phyloP scores from a whole-genome alignment of 1,140 invertebrate species.

The Caenorhabditis briggsae region DNA sequence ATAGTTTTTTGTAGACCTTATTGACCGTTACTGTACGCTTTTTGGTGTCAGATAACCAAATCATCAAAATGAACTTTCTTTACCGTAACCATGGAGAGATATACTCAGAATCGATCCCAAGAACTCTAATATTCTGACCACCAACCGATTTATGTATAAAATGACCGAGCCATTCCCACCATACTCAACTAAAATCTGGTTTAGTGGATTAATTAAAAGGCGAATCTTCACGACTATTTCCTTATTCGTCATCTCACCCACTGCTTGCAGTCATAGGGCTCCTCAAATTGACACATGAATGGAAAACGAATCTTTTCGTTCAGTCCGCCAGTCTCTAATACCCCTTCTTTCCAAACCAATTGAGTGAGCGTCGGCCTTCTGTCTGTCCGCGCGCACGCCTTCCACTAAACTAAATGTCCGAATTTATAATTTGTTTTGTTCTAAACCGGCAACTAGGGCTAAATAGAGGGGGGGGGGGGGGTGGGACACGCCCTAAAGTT shows the following conservation, averaged over 20 bases:
- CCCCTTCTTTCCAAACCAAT: slow-evolving; percentile 34
- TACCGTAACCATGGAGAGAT: no score
- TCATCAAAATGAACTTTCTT: no score
- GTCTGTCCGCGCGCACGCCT: slow-evolving; percentile 6
- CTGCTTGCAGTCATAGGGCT: slow-evolving; percentile 14
- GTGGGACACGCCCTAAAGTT: not conserved
- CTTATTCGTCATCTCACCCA: not conserved
- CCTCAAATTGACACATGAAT: slow-evolving; percentile 55
- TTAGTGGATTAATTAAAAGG: slow-evolving; percentile 46
- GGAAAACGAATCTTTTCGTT: slow-evolving; percentile 25
- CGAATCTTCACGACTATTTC: slow-evolving; percentile 7
- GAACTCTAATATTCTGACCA: no score
- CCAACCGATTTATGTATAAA: no score
- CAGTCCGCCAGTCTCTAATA: slow-evolving; percentile 43
- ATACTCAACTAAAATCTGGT: not conserved
- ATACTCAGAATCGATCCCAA: no score
- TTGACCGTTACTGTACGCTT: no score
- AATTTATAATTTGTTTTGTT: slow-evolving; percentile 57
- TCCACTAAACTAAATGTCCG: slow-evolving; percentile 44
- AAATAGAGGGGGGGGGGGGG: no score
- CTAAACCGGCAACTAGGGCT: slow-evolving; percentile 13
- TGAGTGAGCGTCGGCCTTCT: slow-evolving; percentile 54
- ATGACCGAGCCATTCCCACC: not conserved
- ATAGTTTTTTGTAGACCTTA: no score
- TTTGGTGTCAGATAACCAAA: no score